Evolutionary conservation across 2,888 invertebrate genomes (phyloP).

Genomic region (Cataglyphis livida): DNA sequence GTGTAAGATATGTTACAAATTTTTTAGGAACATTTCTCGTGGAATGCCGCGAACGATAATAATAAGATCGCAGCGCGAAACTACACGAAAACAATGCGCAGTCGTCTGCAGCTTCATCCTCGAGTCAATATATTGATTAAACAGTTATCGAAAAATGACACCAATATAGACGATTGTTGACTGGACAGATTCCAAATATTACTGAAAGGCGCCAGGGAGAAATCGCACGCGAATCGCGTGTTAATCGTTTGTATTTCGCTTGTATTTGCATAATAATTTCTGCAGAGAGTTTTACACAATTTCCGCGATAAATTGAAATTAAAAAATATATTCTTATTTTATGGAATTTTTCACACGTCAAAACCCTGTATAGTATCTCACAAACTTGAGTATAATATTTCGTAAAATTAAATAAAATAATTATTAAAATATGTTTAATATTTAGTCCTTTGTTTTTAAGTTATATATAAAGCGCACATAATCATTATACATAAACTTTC

Average conservation of each 20-base stretch:
- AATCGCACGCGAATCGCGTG: slow-evolving; percentile 26
- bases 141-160: slow-evolving; percentile 85
- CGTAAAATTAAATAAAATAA: slow-evolving; percentile 3
- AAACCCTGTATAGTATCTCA: not conserved
- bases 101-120: slow-evolving; percentile 79
- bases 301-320: not conserved
- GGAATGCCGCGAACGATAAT: slow-evolving; percentile 80
- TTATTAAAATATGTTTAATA: not conserved
- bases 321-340: slow-evolving; percentile 3
- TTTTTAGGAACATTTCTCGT: slow-evolving; percentile 84
- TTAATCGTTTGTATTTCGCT: slow-evolving; percentile 29
- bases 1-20: slow-evolving; percentile 84
- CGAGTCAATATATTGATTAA: slow-evolving; percentile 83
- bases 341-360: not conserved
- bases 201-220: slow-evolving; percentile 78
- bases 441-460: not conserved
- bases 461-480: not conserved
- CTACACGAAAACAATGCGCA: slow-evolving; percentile 79
- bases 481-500: not conserved
- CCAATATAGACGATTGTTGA: slow-evolving; percentile 84
- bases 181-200: slow-evolving; percentile 83
- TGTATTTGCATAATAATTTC: not conserved
- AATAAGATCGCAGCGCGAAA: slow-evolving; percentile 79
- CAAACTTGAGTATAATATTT: not conserved
- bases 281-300: not conserved